Base-by-base conservation (phyloP, 1,140 invertebrate genomes). In the Neodiprion pinetum region DNA sequence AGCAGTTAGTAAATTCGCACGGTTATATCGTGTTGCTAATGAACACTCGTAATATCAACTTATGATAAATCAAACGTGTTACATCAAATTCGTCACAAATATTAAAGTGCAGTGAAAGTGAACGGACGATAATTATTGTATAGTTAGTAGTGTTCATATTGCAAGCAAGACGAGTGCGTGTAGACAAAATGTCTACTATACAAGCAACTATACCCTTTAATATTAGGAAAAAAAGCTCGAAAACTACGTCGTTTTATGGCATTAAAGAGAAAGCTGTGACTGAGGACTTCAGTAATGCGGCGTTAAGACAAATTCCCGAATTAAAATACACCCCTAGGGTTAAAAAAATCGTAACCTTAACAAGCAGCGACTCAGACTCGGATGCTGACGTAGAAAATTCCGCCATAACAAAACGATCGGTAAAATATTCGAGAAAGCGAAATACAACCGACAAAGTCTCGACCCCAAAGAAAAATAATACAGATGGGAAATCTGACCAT, bases 341-440 rank as follows among this genome's bases (percentile, higher is more conserved):
- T 0, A 85, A 80, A 65, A 87, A 87, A 77, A 74, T 87, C 1
- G 81, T 86, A 71, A 85, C 81, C 8, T 80, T 86, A 9, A 85
- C 78, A 67, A 85, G 84, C 71, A 86, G 84, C 67, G 85, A 86
- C 28, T 86, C 84, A 0, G 85, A 86, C 2, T 84, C 86, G 0
- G 84, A 86, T 48, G 85, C 82, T 3, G 84, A 87, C 9, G 48
- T 76, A 2, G 85, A 87, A 69, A 87, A 87, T 71, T 7, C 48
- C 74, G n/a, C 48, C 23, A 9, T 75, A 9, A 28, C 70, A 79
- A 74, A 71, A 74, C 61, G 17, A 53, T 50, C 0, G 72, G 80
- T 53, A 71, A 69, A 5, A 71, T 14, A 9, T 68, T 23, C 71
- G 28, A 3, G 48, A 7, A 28, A 75, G 11, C 40, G 69, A 74